These are phyloP conservation scores for Tachyglossus aculeatus DNA, from an alignment of 2,797 vertebrate genomes.

Conservation along the genomic window DNA sequence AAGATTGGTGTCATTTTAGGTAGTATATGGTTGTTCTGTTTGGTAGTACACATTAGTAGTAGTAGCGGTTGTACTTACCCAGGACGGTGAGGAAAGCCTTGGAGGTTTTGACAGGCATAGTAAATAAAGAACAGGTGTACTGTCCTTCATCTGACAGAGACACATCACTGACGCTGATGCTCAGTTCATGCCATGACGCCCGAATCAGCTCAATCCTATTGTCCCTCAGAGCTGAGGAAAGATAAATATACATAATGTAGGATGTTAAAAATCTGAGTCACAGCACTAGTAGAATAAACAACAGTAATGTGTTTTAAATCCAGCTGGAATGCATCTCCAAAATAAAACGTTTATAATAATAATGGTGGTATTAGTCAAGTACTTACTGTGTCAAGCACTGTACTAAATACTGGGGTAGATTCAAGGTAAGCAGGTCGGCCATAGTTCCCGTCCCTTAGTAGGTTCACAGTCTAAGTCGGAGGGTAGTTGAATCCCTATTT, in stretches of 20 bases:
- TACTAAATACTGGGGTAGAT: too few relatives aligned
- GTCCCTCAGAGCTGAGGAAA: slow-evolving; percentile 90
- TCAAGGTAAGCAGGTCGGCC: too few relatives aligned
- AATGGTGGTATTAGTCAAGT: too few relatives aligned
- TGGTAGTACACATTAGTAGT: not conserved
- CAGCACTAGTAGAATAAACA: accelerated
- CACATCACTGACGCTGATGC: slow-evolving; percentile 94
- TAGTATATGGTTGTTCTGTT: too few relatives aligned
- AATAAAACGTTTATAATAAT: too few relatives aligned
- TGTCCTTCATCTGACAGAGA: slow-evolving; percentile 92
- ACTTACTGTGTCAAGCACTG: too few relatives aligned
- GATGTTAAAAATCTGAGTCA: not conserved
- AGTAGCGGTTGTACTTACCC: slow-evolving; percentile 78
- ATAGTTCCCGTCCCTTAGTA: too few relatives aligned
- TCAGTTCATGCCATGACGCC: slow-evolving; percentile 93
- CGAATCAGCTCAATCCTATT: slow-evolving; percentile 95
- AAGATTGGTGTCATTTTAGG: too few relatives aligned
- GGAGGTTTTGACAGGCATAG: slow-evolving; percentile 97
- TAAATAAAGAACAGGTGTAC: slow-evolving; percentile 98
- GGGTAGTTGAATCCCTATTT: too few relatives aligned
- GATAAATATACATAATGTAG: not conserved
- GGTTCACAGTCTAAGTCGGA: too few relatives aligned
- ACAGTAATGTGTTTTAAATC: not conserved
- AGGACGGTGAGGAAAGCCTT: slow-evolving; percentile 96
- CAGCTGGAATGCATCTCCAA: too few relatives aligned